Evolutionary conservation across 1,140 invertebrate genomes (phyloP).

Genomic region (Rhizoglyphus robini): DNA sequence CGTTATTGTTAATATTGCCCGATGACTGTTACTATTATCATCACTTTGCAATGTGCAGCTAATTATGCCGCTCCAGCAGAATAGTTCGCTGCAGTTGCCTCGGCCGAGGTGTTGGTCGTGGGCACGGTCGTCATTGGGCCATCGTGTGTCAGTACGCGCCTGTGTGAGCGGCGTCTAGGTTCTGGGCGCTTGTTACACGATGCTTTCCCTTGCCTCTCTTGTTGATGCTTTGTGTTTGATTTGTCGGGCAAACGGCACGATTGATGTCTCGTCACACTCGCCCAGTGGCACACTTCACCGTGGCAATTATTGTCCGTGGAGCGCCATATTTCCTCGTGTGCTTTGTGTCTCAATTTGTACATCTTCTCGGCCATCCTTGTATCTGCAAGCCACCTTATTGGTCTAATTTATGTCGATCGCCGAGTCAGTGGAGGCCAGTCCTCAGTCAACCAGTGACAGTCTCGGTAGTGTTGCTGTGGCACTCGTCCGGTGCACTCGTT

Average conservation of each 20-base stretch:
- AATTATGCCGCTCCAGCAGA: too few relatives aligned
- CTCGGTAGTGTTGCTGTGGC: background rate
- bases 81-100: too few relatives aligned
- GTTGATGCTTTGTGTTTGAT: background rate
- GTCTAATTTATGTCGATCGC: background rate
- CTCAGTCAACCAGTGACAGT: background rate
- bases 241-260: background rate
- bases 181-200: slow-evolving; percentile 15
- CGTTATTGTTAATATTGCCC: too few relatives aligned
- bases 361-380: background rate
- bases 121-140: too few relatives aligned
- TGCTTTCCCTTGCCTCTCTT: background rate
- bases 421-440: background rate
- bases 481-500: background rate
- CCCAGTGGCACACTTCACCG: background rate
- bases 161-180: too few relatives aligned
- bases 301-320: background rate
- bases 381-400: background rate
- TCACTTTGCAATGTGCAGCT: too few relatives aligned
- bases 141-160: too few relatives aligned
- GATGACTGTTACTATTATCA: too few relatives aligned
- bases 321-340: too few relatives aligned
- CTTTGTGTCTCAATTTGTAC: too few relatives aligned
- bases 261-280: background rate
- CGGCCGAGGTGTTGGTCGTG: too few relatives aligned